These are phyloP conservation scores for Pteromalus puparum DNA, from an alignment of 1,140 invertebrate species.

Conservation along the genomic window DNA sequence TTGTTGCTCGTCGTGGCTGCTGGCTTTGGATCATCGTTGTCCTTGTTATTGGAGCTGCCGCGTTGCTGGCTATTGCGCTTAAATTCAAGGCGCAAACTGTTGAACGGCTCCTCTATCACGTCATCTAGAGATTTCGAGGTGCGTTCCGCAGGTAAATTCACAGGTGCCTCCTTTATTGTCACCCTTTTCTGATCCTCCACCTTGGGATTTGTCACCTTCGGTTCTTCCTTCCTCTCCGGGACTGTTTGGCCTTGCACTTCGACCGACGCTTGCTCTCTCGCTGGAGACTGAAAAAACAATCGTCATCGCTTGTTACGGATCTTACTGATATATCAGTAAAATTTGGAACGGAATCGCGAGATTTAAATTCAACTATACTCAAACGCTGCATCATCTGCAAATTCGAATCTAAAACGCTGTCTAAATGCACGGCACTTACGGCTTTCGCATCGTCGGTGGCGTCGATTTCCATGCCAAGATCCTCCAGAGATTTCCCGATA, in stretches of 20 bases:
- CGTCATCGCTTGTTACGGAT: not conserved
- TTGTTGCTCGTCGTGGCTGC: not conserved
- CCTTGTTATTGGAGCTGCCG: not conserved
- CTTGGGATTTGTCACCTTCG: not conserved
- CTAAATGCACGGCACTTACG: not conserved
- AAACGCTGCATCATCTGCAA: too few species aligned
- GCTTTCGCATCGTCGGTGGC: conserved; percentile 39
- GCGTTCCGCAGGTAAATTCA: not conserved
- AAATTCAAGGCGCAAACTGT: conserved; percentile 67
- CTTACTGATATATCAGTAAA: too few species aligned
- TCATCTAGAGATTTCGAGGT: conserved; percentile 50
- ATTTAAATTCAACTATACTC: too few species aligned
- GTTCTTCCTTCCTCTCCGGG: not conserved
- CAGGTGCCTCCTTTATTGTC: conserved; percentile 12
- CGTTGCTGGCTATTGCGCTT: not conserved
- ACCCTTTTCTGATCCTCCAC: conserved; percentile 2
- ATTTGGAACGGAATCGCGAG: too few species aligned
- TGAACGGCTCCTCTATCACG: conserved; percentile 59
- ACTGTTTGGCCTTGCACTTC: not conserved
- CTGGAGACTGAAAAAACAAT: not conserved
- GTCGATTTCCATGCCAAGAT: conserved; percentile 59
- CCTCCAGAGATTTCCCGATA: conserved; percentile 62
- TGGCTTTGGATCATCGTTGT: not conserved
- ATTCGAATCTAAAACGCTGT: conserved; percentile 1
- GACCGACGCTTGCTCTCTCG: not conserved